Evolutionary conservation across 2,797 vertebrate species (phyloP).

Genomic region (Silurus aristotelis): DNA sequence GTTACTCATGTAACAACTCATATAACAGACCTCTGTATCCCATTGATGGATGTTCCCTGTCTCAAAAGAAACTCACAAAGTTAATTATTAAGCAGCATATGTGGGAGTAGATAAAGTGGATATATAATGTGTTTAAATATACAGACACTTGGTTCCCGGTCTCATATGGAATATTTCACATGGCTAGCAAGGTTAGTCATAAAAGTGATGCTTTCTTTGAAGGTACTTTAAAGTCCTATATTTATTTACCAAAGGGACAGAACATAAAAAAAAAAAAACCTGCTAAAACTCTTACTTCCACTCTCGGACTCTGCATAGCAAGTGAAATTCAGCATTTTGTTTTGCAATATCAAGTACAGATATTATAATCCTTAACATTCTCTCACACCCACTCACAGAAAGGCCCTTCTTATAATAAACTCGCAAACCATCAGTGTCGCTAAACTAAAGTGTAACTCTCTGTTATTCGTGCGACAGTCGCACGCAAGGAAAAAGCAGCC

Average conservation of each 20-base stretch:
- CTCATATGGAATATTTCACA: not conserved
- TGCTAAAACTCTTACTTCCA: not conserved
- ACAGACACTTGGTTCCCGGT: too few relatives aligned
- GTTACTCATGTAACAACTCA: not conserved
- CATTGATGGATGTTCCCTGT: not conserved
- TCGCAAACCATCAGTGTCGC: not conserved
- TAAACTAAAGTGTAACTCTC: not conserved
- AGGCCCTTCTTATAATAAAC: not conserved
- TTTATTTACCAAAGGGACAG: not conserved
- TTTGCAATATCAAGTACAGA: not conserved
- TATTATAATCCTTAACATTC: not conserved
- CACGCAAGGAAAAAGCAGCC: not conserved
- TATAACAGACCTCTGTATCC: not conserved
- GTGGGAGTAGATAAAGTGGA: not conserved
- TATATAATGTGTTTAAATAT: too few relatives aligned
- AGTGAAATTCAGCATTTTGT: not conserved
- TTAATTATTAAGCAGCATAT: not conserved
- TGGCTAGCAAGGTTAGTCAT: not conserved
- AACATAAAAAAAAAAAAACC: not conserved
- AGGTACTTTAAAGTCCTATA: too few relatives aligned
- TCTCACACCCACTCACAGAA: not conserved
- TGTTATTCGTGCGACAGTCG: too few relatives aligned
- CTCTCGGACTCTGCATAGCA: too few relatives aligned
- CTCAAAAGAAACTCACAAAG: not conserved
- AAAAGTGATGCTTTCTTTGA: not conserved